Evolutionary conservation across 2,797 vertebrate species (phyloP), one percentile per base, ranked within the genome.

Genomic region (Gallinago nigripennis): DNA sequence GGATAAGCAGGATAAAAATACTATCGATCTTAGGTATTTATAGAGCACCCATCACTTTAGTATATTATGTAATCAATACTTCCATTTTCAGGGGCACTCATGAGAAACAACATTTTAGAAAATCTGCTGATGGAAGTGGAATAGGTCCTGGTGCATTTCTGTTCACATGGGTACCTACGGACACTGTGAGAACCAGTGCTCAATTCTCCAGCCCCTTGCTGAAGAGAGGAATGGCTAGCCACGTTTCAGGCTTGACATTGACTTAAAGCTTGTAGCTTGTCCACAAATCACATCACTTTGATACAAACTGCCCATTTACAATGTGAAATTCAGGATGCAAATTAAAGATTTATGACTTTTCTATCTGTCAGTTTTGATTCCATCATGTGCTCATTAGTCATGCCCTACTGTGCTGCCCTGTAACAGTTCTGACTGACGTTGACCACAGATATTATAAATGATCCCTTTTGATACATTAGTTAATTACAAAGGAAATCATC

Each of bases 401-500:
- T 85, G 64, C 72, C 25, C 56, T 89, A 21, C 86, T 39, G 41
- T 93, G 39, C 51, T 93, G 57, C 51, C 20, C 61, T 91, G 33
- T 69, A 88, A 82, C 68, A 25, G 71, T 73, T 94, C 60, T 97
- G 90, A 72, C 65, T 95, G 69, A 96, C 13, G 28, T 65, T 97
- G 94, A 57, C 88, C 85, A 89, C 81, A 84, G 66, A 94, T 92
- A 69, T 70, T 96, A 94, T 80, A 96, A 97, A 94, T 94, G 39
- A 93, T 72, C 73, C 64, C 57, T 96, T 97, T 96, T 95, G 94
- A 91, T 95, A 78, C 64, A 92, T 96, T 94, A 94, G 80, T 92
- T 96, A 87, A 96, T 96, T 96, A 96, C 65, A 66, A 89, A 86
- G 94, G 60, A 97, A 96, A 92, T 95, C 41, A 90, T 78, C 69